Evolutionary conservation across 2,113 vertebrate genomes (phyloP), one percentile per base, ranked within the genome.

Genomic region (Onychostoma macrolepis): DNA sequence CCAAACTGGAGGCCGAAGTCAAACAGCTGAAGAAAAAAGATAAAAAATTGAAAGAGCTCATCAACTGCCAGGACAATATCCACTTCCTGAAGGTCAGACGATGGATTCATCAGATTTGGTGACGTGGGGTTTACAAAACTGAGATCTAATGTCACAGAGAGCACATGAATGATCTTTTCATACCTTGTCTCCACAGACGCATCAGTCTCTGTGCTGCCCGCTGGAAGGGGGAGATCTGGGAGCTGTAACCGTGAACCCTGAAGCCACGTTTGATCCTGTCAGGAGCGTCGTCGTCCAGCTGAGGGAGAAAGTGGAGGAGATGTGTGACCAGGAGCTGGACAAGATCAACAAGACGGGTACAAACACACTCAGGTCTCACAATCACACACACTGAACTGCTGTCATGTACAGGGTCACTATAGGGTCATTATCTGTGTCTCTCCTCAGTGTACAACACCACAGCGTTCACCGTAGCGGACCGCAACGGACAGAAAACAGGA

Each of bases 291-390:
- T 95, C 48, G 58, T 93, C 83, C 92, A 93, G 53, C 92, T 96
- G 41, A 91, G 91, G 86, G 93, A 95, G 21, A 87, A 65, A 63
- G 89, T 95, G 74, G 94, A 95, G 86, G 93, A 95, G 38, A 69
- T 95, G 80, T 96, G 95, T 90, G 94, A 95, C 91, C 90, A 91
- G 7, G 94, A 95, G 80, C 91, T 96, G 41, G 63, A 91, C 28
- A 94, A 94, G 89, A 93, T 96, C 90, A 93, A 88, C 86, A 95
- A 94, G 87, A 92, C 92, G 90, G 94, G 95, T 95, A 28, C 45
- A 10, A 56, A 84, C 69, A 80, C 24, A 65, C 43, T 69, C 33
- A n/a, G 74, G 65, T 36, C 45, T 72, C 50, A 72, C 72, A 38
- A 58, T 5, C 50, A 74, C 50, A 74, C 17, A 74, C 56, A 83